Conservation (phyloP, 2,797 vertebrate genomes). For the Chaetodon trifasciatus region DNA sequence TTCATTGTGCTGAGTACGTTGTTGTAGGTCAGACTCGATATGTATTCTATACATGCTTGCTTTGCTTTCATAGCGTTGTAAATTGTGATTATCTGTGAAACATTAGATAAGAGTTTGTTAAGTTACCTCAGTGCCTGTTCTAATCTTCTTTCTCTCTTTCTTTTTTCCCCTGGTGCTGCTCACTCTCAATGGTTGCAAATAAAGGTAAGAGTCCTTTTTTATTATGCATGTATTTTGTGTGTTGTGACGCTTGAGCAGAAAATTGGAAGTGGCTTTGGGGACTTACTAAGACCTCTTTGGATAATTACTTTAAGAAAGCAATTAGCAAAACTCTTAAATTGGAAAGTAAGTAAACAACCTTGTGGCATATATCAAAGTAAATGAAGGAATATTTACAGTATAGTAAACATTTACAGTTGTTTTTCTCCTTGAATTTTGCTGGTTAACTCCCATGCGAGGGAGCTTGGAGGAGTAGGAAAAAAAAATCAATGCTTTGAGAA, state of each 20-base stretch:
- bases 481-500: not conserved
- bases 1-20: not conserved
- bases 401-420: constrained; percentile 13
- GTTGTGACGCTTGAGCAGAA: constrained; percentile 49
- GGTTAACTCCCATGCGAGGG: not conserved
- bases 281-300: constrained; percentile 62
- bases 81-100: constrained; percentile 16
- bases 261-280: constrained; percentile 60
- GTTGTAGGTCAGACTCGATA: not conserved
- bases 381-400: constrained; percentile 9
- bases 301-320: constrained; percentile 77
- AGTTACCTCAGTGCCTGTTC: constrained; percentile 37
- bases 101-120: constrained; percentile 29
- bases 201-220: constrained; percentile 77
- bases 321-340: constrained; percentile 72
- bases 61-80: not conserved
- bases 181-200: constrained; percentile 55
- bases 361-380: constrained; percentile 58
- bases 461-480: not conserved
- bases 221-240: constrained; percentile 62
- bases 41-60: too few species aligned
- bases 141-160: constrained; percentile 50
- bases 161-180: constrained; percentile 50
- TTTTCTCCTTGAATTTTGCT: constrained; percentile 11
- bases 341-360: constrained; percentile 70